Conservation (phyloP, 2,797 vertebrate genomes). For the Anas capensis region DNA sequence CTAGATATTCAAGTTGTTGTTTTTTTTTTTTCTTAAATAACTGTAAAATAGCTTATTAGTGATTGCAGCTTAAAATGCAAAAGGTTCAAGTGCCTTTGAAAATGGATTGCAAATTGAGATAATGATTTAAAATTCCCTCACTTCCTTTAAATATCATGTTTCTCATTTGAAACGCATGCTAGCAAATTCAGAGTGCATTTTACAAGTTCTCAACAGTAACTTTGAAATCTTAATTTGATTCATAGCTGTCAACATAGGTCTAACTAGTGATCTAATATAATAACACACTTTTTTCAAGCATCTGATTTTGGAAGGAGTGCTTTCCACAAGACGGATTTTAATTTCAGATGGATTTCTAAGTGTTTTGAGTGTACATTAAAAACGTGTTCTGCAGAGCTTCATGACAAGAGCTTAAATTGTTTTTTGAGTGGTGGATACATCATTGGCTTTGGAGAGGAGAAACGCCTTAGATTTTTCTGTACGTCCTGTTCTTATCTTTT, state of each 20-base stretch:
- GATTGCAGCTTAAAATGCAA: not conserved
- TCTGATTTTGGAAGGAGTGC: not conserved
- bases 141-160: not conserved
- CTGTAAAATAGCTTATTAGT: not conserved
- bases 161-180: not conserved
- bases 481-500: not conserved
- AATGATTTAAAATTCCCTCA: not conserved
- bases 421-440: not conserved
- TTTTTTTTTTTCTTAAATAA: not conserved
- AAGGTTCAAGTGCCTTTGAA: not conserved
- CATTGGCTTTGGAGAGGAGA: not conserved
- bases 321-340: not conserved
- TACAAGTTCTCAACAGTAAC: not conserved
- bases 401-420: not conserved
- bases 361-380: not conserved
- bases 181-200: not conserved
- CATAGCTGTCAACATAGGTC: not conserved
- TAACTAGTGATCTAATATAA: not conserved
- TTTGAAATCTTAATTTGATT: not conserved
- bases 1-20: not conserved
- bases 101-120: not conserved
- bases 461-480: not conserved
- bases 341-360: not conserved
- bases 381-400: not conserved
- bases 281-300: not conserved